Evolutionary conservation across 2,797 vertebrate genomes (phyloP).

Genomic region (Lindbergichthys nudifrons): DNA sequence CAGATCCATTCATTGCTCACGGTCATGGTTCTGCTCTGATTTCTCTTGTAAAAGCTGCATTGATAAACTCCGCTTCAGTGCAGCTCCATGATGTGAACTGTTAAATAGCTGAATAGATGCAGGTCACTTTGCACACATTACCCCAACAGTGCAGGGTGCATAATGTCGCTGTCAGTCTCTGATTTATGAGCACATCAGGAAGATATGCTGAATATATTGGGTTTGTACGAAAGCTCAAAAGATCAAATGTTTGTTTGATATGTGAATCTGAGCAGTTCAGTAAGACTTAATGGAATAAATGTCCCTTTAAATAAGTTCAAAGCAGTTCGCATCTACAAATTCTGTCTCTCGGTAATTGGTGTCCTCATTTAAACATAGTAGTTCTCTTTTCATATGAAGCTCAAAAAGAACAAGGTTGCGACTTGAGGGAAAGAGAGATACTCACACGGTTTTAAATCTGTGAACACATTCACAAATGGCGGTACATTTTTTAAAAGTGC

Average conservation of each 20-base stretch:
- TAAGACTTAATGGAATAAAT: background rate
- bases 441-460: background rate
- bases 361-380: background rate
- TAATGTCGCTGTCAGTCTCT: constrained; percentile 3
- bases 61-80: constrained; percentile 15
- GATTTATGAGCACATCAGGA: background rate
- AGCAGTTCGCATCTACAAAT: background rate
- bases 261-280: background rate
- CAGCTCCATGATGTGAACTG: constrained; percentile 16
- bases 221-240: background rate
- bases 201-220: background rate
- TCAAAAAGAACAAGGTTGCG: background rate
- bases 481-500: background rate
- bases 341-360: background rate
- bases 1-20: constrained; percentile 21
- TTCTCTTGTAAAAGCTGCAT: constrained; percentile 30
- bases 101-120: constrained; percentile 21
- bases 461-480: background rate
- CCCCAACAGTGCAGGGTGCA: background rate
- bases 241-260: background rate
- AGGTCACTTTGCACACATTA: constrained; percentile 10
- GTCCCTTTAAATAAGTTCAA: background rate
- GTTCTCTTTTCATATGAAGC: background rate
- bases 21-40: constrained; percentile 51
- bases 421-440: background rate